Conservation (phyloP, 2,888 invertebrate species). For the Lithosia quadra region DNA sequence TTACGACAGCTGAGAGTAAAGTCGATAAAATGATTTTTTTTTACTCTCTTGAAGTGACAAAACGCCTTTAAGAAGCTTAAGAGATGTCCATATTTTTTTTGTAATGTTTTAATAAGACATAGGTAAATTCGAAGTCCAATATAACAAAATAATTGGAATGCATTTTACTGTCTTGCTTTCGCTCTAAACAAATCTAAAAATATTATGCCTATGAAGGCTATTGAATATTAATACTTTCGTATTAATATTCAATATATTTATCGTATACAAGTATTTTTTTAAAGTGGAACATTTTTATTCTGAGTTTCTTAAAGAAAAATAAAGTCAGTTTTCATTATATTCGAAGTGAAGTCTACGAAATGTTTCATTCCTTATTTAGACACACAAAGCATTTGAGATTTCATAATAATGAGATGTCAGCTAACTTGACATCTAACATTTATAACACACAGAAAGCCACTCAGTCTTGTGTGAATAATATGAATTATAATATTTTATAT, state of each 20-base stretch:
- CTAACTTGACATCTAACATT: not conserved
- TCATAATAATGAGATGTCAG: not conserved
- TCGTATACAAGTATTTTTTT: too few species aligned
- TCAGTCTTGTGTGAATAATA: not conserved
- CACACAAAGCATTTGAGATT: not conserved
- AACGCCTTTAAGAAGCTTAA: not conserved
- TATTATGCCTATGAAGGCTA: too few species aligned
- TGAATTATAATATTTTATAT: constrained; percentile 1
- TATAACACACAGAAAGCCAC: not conserved
- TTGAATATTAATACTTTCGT: too few species aligned
- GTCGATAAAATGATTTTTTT: not conserved
- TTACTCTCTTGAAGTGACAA: not conserved
- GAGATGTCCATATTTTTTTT: not conserved
- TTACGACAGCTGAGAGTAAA: too few species aligned
- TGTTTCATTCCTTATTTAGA: constrained; percentile 7
- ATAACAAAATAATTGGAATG: too few species aligned
- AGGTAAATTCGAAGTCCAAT: not conserved
- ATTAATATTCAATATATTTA: too few species aligned
- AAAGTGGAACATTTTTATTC: too few species aligned
- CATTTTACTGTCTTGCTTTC: too few species aligned
- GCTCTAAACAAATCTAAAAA: too few species aligned
- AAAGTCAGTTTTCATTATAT: not conserved
- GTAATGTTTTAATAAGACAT: not conserved
- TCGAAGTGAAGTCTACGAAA: not conserved
- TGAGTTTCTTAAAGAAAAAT: not conserved